Evolutionary conservation across 2,888 invertebrate species (phyloP), one percentile per base, ranked within the genome.

Genomic region (Zhengitettix transpicula): DNA sequence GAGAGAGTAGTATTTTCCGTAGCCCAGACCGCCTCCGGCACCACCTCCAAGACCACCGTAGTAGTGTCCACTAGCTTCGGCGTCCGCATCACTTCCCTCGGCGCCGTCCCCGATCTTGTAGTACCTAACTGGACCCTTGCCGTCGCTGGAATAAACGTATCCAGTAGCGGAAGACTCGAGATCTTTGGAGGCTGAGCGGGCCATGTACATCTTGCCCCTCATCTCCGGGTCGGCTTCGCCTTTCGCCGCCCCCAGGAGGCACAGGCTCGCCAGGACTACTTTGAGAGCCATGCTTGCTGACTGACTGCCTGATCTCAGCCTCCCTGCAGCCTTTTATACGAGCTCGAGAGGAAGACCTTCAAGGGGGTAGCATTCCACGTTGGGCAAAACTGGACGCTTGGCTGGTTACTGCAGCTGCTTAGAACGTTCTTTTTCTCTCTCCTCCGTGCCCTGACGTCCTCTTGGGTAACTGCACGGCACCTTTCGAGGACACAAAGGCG

Each of bases 141-240:
- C 74, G 60, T 75, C 74, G 67, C 77, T 77, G 55, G 66, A 63
- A 65, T 72, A 73, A 17, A 67, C 65, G 69, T 79, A 82, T 1
- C 80, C 81, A 0, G 79, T 77, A 0, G 80, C 81, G 0, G 80
- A 80, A 0, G 78, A 77, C 63, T 78, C 79, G 44, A 81, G 76
- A 68, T 82, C 82, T 9, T 78, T 77, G 52, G 78, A 77, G 0
- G 77, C 75, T 60, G 77, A 79, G 58, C 79, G 74, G 52, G 79
- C 77, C 73, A 80, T 75, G 42, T 78, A 77, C 75, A 77, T 79
- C 64, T 77, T 70, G 16, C 60, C 64, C 41, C 57, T 61, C 10
- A 63, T 53, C 9, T 61, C 59, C 47, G 57, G 40, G 42, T 61
- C 55, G 42, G 40, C 56, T 3, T 59, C 59, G 47, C 14, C 47